Percentiles rank a stretch among this genome's conserved stretches.
phyloP scores from a whole-genome alignment of 2,113 vertebrate genomes.

The Sprattus sprattus region DNA sequence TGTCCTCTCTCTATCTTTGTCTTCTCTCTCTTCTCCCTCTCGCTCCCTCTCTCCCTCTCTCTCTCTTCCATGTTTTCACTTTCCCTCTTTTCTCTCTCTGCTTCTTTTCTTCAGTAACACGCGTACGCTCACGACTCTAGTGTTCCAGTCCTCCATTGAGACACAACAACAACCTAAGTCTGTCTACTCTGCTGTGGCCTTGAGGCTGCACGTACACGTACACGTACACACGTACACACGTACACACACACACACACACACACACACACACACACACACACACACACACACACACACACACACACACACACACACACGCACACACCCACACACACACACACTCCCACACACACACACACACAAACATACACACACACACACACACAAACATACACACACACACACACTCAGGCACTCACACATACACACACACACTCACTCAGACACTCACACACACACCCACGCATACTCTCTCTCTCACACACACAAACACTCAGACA shows the following conservation, averaged over 20 bases:
- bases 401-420: constrained; percentile 27
- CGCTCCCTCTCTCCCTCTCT: not conserved
- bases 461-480: constrained; percentile 28
- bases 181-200: constrained; percentile 2
- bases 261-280: not conserved
- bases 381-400: not conserved
- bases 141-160: not conserved
- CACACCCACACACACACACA: constrained; percentile 22
- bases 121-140: not conserved
- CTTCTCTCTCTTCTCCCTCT: not conserved
- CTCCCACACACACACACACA: constrained; percentile 23
- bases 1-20: not conserved
- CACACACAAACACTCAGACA: constrained; percentile 32
- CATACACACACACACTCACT: constrained; percentile 30
- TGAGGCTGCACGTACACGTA: constrained; percentile 41
- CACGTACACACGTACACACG: constrained; percentile 18
- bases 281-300: not conserved
- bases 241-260: constrained; percentile 33
- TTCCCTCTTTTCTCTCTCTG: not conserved
- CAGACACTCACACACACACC: constrained; percentile 21
- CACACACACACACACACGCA: constrained; percentile 30
- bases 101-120: not conserved
- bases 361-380: constrained; percentile 23
- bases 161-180: not conserved
- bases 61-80: constrained; percentile 11